These are phyloP conservation scores for Amblyopsis rosae DNA, from an alignment of 2,113 vertebrate species.

Conservation along the genomic window DNA sequence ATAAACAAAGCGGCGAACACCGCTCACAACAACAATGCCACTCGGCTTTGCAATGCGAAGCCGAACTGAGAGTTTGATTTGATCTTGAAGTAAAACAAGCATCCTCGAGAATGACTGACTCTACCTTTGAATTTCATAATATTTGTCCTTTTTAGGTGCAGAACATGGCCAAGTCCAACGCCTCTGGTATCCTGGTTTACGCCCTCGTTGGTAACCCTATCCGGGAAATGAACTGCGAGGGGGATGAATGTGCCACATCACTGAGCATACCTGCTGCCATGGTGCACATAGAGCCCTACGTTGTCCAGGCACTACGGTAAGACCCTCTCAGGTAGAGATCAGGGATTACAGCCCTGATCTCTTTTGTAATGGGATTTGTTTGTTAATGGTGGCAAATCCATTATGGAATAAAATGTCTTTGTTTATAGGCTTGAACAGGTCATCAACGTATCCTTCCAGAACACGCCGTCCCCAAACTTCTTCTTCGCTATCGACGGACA, in stretches of 20 bases:
- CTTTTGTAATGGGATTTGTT: not conserved
- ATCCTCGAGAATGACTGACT: no score
- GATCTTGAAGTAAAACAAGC: no score
- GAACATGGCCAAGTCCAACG: slow-evolving; percentile 74
- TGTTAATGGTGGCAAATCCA: not conserved
- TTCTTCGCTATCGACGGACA: slow-evolving; percentile 76
- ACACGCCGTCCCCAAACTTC: slow-evolving; percentile 72
- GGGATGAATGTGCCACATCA: slow-evolving; percentile 58
- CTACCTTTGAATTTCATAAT: not conserved
- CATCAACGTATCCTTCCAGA: slow-evolving; percentile 76
- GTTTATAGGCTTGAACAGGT: slow-evolving; percentile 53
- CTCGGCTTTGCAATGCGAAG: no score
- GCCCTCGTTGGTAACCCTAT: slow-evolving; percentile 65
- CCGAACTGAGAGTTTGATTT: no score
- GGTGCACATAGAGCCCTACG: slow-evolving; percentile 68
- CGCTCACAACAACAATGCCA: no score
- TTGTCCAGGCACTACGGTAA: slow-evolving; percentile 66
- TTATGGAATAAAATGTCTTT: not conserved
- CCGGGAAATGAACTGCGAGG: slow-evolving; percentile 79
- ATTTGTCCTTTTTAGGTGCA: slow-evolving; percentile 57
- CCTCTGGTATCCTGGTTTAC: slow-evolving; percentile 75
- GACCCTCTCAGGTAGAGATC: slow-evolving; percentile 17
- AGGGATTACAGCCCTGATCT: not conserved
- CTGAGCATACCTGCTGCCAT: slow-evolving; percentile 77
- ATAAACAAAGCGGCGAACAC: no score